Evolutionary conservation across 1,140 invertebrate genomes (phyloP), one percentile per base, ranked within the genome.

Genomic region (Aphis gossypii): DNA sequence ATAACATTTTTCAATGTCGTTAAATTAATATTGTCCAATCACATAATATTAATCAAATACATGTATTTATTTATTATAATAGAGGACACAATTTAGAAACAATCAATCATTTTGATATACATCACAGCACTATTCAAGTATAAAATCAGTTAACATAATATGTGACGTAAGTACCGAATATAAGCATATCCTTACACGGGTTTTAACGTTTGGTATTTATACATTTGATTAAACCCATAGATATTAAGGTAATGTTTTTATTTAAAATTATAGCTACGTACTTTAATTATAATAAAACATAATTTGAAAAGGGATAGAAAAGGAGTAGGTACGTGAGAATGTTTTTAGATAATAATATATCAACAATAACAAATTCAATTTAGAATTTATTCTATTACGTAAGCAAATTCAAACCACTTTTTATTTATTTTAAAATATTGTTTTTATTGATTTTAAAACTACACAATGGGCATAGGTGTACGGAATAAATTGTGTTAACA

Each of bases 131-230:
- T 76, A n/a, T n/a, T 76, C 60, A 76, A n/a, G 60, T 76, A 76
- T 76, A 76, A 76, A 76, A 35, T 76, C 60, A 76, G n/a, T 76
- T n/a, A n/a, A 76, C 60, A 76, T 76, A 76, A 76, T 76, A n/a
- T 76, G n/a, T 76, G 60, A 76, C 30, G n/a, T 76, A 51, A 51
- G 48, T 51, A n/a, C 11, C 30, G n/a, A 76, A 76, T n/a, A n/a
- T 18, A 14, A 76, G 14, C 60, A 76, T 76, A 76, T 76, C 60
- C 4, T 76, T n/a, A 76, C 14, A n/a, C n/a, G 60, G 60, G n/a
- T 68, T 56, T 68, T 68, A 68, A 68, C 30, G 30, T 68, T 68
- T 68, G 60, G 14, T 76, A 76, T 76, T n/a, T 35, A 76, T 76
- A n/a, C n/a, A 76, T 76, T n/a, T 35, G 4, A 76, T n/a, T 35